Base-by-base conservation (phyloP, 2,797 vertebrate species). In the Sebastes melanostomus region DNA sequence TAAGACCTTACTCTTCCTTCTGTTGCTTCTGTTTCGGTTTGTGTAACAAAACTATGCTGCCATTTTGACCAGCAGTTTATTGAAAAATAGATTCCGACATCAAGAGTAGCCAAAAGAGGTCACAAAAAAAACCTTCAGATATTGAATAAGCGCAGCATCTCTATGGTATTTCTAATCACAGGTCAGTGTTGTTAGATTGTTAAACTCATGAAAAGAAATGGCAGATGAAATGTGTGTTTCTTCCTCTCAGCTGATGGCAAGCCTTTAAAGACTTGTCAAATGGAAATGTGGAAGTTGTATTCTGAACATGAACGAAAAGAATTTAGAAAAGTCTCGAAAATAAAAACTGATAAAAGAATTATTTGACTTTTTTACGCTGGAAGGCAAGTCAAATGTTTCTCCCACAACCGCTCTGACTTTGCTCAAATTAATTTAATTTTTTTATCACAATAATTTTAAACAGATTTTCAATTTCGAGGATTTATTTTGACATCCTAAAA, bases 401-500 rank as follows among this genome's bases (percentile, higher is more conserved):
- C 24, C 8, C 8, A 38, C 36, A 34, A 69, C 36, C 7, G 6
- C 32, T 78, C 20, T 52, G 63, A 36, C 61, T 72, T 55, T 18
- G 7, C 3, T 59, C 1, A 65, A 60, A 86, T 80, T 16, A 29
- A 34, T 58, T 68, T 62, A 3, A 18, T 52, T 50, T 46, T 82
- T 75, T 34, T 59, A 72, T 56, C 52, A 58, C 59, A 60, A 38
- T 69, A 3, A 72, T 85, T 83, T 72, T 22, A 72, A 83, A 58
- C 83, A 11, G 36, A 87, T 84, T 87, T 88, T 74, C 58, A 74
- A 75, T 80, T 85, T 78, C 8, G 72, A 34, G 13, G 63, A 78
- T 83, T 77, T 77, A 42, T 63, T 80, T 72, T 83, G 81, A 84
- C 74, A 73, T 83, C 38, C 20, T 58, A 24, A 72, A 83, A 72